Percentiles rank a stretch among this genome's conserved stretches.
phyloP scores from a whole-genome alignment of 2,888 invertebrate species.

The Uloborus plumipes region DNA sequence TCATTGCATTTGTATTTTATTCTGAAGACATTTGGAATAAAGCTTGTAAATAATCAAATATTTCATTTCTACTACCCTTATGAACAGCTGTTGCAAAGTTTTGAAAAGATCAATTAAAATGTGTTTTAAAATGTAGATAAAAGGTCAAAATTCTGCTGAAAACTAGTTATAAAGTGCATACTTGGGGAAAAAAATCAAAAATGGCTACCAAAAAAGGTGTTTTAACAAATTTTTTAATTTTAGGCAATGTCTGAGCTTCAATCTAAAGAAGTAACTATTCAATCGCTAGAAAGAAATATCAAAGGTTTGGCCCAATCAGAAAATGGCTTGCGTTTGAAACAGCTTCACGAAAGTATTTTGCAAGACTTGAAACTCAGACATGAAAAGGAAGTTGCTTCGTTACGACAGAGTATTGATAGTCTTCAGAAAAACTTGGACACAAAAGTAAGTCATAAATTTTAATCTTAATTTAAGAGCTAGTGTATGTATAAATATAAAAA shows the following conservation, averaged over 20 bases:
- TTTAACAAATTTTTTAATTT: not conserved
- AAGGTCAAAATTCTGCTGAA: too few relatives aligned
- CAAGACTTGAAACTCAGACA: constrained; percentile 64
- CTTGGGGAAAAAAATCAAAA: too few relatives aligned
- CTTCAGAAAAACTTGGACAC: constrained; percentile 67
- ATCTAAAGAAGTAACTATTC: constrained; percentile 70
- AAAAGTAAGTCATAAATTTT: constrained; percentile 66
- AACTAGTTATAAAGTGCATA: too few relatives aligned
- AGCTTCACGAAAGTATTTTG: constrained; percentile 70
- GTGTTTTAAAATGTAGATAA: too few relatives aligned
- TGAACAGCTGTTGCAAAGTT: too few relatives aligned
- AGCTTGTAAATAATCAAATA: too few relatives aligned
- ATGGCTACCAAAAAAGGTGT: too few relatives aligned
- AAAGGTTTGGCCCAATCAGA: constrained; percentile 69
- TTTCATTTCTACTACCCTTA: too few relatives aligned
- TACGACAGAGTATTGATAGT: constrained; percentile 69
- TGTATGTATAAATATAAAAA: too few relatives aligned
- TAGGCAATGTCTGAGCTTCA: constrained; percentile 70
- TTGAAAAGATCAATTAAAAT: too few relatives aligned
- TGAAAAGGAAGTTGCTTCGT: constrained; percentile 67
- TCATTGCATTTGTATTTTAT: too few relatives aligned
- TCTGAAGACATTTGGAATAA: too few relatives aligned
- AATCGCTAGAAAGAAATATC: constrained; percentile 70
- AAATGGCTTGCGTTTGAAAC: constrained; percentile 69
- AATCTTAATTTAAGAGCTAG: not conserved